A percentile compares a stretch with the other conserved stretches of the same genome.
Conservation (phyloP, 2,113 vertebrate genomes). For the Saguinus imperator region DNA sequence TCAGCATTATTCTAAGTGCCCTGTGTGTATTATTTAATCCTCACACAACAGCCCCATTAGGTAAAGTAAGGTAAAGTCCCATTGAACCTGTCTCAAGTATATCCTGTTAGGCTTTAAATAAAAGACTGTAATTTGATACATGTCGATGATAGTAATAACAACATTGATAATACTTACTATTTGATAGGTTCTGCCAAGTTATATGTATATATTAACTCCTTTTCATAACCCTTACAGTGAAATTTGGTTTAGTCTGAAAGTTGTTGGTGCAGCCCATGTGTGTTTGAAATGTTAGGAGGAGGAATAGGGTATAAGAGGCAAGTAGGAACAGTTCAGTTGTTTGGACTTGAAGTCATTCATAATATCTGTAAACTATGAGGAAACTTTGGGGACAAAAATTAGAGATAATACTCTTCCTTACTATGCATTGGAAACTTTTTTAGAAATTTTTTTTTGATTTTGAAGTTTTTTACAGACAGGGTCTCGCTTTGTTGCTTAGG, state of each 20-base stretch:
- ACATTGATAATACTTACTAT: background rate
- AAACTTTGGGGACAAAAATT: conserved; percentile 34
- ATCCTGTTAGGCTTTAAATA: background rate
- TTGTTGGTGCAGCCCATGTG: background rate
- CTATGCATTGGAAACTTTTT: background rate
- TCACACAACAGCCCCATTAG: background rate
- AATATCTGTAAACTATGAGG: background rate
- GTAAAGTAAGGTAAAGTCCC: background rate
- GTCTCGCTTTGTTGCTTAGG: no score
- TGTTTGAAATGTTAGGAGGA: conserved; percentile 1
- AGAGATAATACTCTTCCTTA: background rate
- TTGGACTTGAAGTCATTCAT: conserved; percentile 28
- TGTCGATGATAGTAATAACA: conserved; percentile 21
- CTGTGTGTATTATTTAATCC: background rate
- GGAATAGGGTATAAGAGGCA: background rate
- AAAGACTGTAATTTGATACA: conserved; percentile 1
- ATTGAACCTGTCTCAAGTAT: background rate
- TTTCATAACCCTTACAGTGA: background rate
- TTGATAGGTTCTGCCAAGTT: background rate
- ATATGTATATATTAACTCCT: background rate
- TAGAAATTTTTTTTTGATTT: no score
- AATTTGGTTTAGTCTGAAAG: background rate
- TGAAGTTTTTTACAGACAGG: no score
- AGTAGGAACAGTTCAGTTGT: background rate
- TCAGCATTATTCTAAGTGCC: conserved; percentile 6